Base-by-base conservation (phyloP, 2,888 invertebrate genomes). In the Apamea monoglypha region DNA sequence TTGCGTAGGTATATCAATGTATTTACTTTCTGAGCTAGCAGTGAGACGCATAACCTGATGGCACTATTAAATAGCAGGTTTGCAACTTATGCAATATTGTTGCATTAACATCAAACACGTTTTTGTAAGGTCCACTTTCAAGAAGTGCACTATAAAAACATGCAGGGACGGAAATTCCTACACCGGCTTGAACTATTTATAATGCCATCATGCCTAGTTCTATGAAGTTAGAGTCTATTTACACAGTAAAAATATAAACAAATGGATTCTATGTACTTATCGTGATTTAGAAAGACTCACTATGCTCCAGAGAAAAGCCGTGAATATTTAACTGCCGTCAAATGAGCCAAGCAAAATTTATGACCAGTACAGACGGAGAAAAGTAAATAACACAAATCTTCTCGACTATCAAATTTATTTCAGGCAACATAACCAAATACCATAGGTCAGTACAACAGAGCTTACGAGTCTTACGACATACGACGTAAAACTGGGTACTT, bases 351-450 rank as follows among this genome's bases (percentile, higher is more conserved):
- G 72, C 32, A 40, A 76, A 83, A 86, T 84, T 50, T 82, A 84
- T 59, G 69, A 76, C 29, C 32, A 66, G n/a, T 64, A 12, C 66
- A 76, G 47, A 86, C 59, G 14, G 53, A 79, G 74, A 72, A 79
- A 74, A 75, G 74, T 83, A 83, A 82, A 84, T 75, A 78, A 78
- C 63, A 76, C 70, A 78, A 73, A 84, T 80, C 80, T 80, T 77
- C 72, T 53, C 21, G 64, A 63, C 84, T 70, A 80, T 77, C 71
- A 87, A 73, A 87, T 70, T 69, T 83, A 83, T 85, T 85, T 87
- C 44, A 77, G 76, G 25, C 36, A 47, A 83, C 80, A 83, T 74
- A 83, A 77, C 67, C 77, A 86, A 86, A 86, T 72, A 82, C 47
- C 82, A 81, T 64, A 85, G 76, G 79, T 83, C 76, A 85, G 63